Conservation (phyloP, 2,888 invertebrate genomes). For the Microplitis manilae region DNA sequence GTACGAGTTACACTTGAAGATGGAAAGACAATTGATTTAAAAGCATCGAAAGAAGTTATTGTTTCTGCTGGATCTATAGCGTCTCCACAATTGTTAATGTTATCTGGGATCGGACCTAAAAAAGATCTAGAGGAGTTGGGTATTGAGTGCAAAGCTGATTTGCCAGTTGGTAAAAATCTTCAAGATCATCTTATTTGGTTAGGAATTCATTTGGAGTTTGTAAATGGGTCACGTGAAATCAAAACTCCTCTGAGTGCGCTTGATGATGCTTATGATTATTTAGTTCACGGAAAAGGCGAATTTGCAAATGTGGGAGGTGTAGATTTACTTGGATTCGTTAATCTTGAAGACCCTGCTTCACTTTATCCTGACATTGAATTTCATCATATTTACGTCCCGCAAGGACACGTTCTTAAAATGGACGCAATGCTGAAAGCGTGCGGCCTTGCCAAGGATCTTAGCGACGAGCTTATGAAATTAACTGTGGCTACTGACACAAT, state of each 20-base stretch:
- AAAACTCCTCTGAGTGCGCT: neutral
- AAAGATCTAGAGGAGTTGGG: slow-evolving; percentile 73
- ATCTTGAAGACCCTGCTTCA: neutral
- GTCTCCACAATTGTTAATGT: slow-evolving; percentile 91
- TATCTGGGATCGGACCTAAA: slow-evolving; percentile 81
- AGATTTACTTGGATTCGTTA: neutral
- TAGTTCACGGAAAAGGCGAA: neutral
- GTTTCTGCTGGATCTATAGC: slow-evolving; percentile 90
- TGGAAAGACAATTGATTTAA: slow-evolving; percentile 70
- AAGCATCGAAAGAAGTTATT: slow-evolving; percentile 85
- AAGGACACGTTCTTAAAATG: neutral
- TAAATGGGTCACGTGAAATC: neutral
- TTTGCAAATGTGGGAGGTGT: neutral
- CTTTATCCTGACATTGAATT: neutral
- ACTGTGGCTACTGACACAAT: slow-evolving; percentile 66
- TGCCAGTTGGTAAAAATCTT: slow-evolving; percentile 77
- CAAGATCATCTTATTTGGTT: slow-evolving; percentile 77
- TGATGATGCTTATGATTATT: neutral
- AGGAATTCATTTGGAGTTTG: slow-evolving; percentile 63
- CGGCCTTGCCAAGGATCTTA: neutral
- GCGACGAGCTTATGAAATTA: neutral
- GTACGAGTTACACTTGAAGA: slow-evolving; percentile 80
- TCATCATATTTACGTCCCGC: neutral
- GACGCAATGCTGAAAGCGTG: neutral
- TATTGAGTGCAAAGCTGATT: slow-evolving; percentile 75